phyloP scores from a whole-genome alignment of 2,888 invertebrate species.

The Tetranychus piercei region DNA sequence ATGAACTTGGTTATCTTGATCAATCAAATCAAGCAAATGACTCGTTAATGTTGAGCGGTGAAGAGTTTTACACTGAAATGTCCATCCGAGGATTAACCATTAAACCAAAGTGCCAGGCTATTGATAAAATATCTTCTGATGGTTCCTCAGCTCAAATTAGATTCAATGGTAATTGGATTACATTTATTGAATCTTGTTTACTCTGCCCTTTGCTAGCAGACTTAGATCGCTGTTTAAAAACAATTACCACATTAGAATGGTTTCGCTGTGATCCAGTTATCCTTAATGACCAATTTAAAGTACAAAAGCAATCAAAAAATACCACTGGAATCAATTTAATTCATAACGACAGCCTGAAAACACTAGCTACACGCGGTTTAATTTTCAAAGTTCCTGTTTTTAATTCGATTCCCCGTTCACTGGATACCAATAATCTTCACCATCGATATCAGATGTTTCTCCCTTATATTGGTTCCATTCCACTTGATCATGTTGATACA shows the following conservation, averaged over 20 bases:
- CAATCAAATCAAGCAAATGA: not conserved
- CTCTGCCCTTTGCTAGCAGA: conserved; percentile 41
- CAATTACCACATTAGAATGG: conserved; percentile 32
- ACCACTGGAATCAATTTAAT: not conserved
- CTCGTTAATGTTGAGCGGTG: conserved; percentile 27
- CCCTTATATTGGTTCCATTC: not conserved
- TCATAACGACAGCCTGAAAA: conserved; percentile 1
- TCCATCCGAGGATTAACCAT: conserved; percentile 70
- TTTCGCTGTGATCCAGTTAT: conserved; percentile 18
- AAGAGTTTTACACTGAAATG: conserved; percentile 67
- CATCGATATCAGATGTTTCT: not conserved
- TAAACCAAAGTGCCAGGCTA: conserved; percentile 58
- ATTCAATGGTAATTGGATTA: conserved; percentile 81
- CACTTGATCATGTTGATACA: not conserved
- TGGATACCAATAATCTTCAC: conserved; percentile 1
- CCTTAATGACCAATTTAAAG: not conserved
- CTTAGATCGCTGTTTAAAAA: conserved; percentile 29
- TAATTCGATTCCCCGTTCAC: not conserved
- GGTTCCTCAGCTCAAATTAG: conserved; percentile 53
- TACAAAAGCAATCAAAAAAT: not conserved
- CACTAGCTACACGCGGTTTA: not conserved
- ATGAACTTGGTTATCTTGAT: not conserved
- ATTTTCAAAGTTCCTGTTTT: conserved; percentile 5
- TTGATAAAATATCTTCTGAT: conserved; percentile 54
- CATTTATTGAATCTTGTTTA: conserved; percentile 86